phyloP scores from a whole-genome alignment of 2,888 invertebrate genomes.

The Malthinus flaveolus region DNA sequence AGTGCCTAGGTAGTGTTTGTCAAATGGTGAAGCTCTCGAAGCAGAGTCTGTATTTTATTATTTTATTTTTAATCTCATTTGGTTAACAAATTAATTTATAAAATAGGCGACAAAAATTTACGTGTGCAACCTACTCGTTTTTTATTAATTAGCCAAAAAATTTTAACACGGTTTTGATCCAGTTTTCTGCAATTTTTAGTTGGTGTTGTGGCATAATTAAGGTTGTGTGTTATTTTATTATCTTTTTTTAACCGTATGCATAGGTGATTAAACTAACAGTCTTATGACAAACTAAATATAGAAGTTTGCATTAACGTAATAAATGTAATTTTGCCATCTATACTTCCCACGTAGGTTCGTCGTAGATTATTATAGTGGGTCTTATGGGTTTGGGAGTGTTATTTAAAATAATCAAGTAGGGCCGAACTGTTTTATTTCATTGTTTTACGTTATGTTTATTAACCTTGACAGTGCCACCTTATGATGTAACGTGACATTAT shows the following conservation, averaged over 20 bases:
- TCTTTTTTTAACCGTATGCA: background rate
- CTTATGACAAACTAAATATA: constrained; percentile 4
- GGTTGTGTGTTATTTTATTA: too few species aligned
- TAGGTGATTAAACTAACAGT: constrained; percentile 2
- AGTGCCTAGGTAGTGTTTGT: constrained; percentile 9
- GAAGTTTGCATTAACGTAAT: background rate
- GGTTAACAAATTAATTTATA: constrained; percentile 4
- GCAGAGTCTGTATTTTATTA: background rate
- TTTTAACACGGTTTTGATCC: too few species aligned
- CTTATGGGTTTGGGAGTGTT: background rate
- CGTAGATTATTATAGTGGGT: background rate
- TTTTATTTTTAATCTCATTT: background rate
- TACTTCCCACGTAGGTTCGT: background rate
- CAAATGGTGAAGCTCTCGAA: constrained; percentile 11
- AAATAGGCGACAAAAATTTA: constrained; percentile 7
- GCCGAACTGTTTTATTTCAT: too few species aligned
- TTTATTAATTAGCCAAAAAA: background rate
- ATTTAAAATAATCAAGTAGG: too few species aligned
- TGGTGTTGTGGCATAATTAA: too few species aligned
- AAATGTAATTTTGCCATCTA: constrained; percentile 1
- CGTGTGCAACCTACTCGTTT: constrained; percentile 1
- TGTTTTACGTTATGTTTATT: background rate
- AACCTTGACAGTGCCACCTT: constrained; percentile 26
- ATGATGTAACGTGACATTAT: constrained; percentile 19
- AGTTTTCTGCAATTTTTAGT: too few species aligned